A percentile compares a stretch with the other conserved stretches of the same genome.
phyloP scores from a whole-genome alignment of 2,797 vertebrate genomes.

The Scleropages formosus region DNA sequence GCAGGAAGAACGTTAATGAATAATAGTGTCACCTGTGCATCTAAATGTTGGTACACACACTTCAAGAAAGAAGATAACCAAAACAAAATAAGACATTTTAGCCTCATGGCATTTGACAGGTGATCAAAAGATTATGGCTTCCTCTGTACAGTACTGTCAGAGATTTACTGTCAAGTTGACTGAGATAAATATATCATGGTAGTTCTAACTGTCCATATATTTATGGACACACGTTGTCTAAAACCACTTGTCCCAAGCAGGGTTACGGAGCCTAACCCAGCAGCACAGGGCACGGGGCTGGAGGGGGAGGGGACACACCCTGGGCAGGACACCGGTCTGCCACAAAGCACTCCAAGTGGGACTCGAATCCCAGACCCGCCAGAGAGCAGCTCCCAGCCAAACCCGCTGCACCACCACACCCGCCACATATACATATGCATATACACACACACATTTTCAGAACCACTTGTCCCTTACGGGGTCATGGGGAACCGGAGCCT shows the following conservation, averaged over 20 bases:
- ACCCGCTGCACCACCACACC: no score
- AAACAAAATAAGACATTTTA: conserved; percentile 8
- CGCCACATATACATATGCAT: background rate
- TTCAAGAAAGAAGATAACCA: background rate
- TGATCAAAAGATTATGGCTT: background rate
- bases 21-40: background rate
- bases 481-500: no score
- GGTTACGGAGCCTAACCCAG: no score
- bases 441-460: background rate
- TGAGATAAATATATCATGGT: background rate
- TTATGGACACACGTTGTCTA: no score
- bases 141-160: background rate
- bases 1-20: background rate
- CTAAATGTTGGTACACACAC: conserved; percentile 3
- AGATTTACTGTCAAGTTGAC: background rate
- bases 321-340: no score
- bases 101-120: background rate
- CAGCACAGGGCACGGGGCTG: no score
- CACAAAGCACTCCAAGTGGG: no score
- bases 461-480: no score
- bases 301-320: no score
- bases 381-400: no score
- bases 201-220: background rate
- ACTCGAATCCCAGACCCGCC: no score
- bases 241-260: no score